These are phyloP conservation scores for Coptodon rendalli DNA, from an alignment of 2,113 vertebrate species.

Conservation along the genomic window DNA sequence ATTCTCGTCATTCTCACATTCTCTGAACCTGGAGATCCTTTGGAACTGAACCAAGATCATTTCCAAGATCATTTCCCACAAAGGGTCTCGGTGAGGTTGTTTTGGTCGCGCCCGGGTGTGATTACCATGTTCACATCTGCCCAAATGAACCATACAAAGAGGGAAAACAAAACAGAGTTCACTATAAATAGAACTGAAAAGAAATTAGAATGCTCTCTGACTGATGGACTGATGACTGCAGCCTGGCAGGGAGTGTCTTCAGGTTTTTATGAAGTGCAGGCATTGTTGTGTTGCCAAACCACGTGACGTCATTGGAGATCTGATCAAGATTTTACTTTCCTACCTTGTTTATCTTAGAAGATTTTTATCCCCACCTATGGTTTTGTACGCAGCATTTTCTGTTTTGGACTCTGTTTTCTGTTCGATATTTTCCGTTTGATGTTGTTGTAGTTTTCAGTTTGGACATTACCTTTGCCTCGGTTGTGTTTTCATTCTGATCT, in stretches of 20 bases:
- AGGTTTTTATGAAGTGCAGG: neutral
- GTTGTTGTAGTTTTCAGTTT: neutral
- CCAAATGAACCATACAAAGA: neutral
- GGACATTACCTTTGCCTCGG: neutral
- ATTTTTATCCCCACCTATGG: neutral
- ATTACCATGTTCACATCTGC: neutral
- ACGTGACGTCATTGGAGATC: too few species aligned
- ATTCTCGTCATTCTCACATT: neutral
- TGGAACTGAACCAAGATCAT: neutral
- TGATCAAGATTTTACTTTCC: neutral
- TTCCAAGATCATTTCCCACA: neutral
- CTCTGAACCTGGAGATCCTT: neutral
- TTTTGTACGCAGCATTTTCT: neutral
- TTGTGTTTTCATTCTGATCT: neutral
- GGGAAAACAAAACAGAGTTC: neutral
- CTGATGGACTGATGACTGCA: neutral
- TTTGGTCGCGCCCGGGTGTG: neutral
- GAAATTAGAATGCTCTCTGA: neutral
- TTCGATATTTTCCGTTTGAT: accelerated
- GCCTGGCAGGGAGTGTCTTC: neutral
- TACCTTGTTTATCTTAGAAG: neutral
- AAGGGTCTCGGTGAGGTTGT: neutral
- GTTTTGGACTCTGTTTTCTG: neutral
- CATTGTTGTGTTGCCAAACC: neutral
- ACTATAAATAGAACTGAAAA: neutral